Evolutionary conservation across 2,888 invertebrate species (phyloP), one percentile per base, ranked within the genome.

Genomic region (Chloroclysta siterata): DNA sequence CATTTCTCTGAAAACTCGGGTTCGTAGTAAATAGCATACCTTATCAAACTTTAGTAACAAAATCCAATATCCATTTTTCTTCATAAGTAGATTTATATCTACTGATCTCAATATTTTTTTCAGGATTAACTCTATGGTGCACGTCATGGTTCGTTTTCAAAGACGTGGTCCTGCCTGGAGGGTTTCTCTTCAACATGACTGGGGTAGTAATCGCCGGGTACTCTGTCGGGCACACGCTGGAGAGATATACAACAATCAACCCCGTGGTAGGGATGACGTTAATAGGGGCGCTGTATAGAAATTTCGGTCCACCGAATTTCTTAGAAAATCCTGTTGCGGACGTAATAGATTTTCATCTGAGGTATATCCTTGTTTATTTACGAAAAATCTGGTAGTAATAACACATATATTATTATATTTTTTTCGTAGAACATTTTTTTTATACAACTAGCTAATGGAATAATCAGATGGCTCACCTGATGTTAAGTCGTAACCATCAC

Each of bases 251-350:
- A 44, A 87, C 88, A 41, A 73, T 93, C 57, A 85, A 84, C 68
- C 82, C 90, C 14, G 82, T 90, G 7, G 88, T 92, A 11, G 92
- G 91, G 8, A 93, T 93, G 93, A 89, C 90, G 29, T 72, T 93
- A 52, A 80, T 83, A 41, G 93, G 93, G 59, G 89, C 84, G 13
- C 71, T 91, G 29, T 90, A 81, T 68, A 88, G 90, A 79, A 82
- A 85, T 69, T 81, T 89, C 39, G 85, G 85, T 14, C 76, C 85
- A 46, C 74, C 76, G 41, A 89, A 82, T 71, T 86, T 87, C 69
- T 77, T 92, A 66, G 81, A 86, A 52, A 78, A 87, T 69, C 79
- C 87, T 41, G 64, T 75, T 36, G 90, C 90, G 52, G 77, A 90
- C 70, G 63, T 73, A 50, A 82, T 93, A 68, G 92, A 93, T 78